Evolutionary conservation across 2,888 invertebrate species (phyloP).

Genomic region (Nasonia oneida): DNA sequence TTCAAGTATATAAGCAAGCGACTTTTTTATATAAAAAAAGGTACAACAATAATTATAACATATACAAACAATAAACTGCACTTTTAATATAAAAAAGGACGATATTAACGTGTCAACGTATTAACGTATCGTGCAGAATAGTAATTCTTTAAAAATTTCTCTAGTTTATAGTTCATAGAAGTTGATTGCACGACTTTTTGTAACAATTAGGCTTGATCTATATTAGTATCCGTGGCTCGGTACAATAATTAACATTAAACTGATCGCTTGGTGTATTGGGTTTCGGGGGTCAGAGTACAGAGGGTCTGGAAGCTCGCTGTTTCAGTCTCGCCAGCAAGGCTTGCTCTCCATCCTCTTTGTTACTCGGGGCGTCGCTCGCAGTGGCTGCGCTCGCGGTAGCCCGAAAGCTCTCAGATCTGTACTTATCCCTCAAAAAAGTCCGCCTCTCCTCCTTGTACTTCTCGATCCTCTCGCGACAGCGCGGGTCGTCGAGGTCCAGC

Average conservation of each 20-base stretch:
- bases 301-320: conserved; percentile 79
- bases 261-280: conserved; percentile 66
- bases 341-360: conserved; percentile 75
- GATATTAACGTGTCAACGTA: conserved; percentile 51
- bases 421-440: conserved; percentile 91
- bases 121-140: conserved; percentile 57
- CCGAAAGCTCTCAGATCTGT: conserved; percentile 90
- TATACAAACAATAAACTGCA: conserved; percentile 61
- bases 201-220: conserved; percentile 59
- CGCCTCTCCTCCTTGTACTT: conserved; percentile 95
- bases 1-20: conserved; percentile 43
- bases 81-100: conserved; percentile 52
- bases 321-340: conserved; percentile 78
- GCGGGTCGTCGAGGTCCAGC: conserved; percentile 76
- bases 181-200: conserved; percentile 60
- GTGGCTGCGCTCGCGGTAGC: conserved; percentile 50
- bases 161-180: conserved; percentile 52
- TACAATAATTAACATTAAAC: conserved; percentile 62
- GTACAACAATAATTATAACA: conserved; percentile 56
- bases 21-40: conserved; percentile 53
- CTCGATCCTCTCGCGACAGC: conserved; percentile 89
- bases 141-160: conserved; percentile 52
- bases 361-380: conserved; percentile 14
- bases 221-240: conserved; percentile 55
- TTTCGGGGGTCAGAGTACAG: conserved; percentile 73